Conservation (phyloP, 2,888 invertebrate genomes). For the Portevinia maculata region DNA sequence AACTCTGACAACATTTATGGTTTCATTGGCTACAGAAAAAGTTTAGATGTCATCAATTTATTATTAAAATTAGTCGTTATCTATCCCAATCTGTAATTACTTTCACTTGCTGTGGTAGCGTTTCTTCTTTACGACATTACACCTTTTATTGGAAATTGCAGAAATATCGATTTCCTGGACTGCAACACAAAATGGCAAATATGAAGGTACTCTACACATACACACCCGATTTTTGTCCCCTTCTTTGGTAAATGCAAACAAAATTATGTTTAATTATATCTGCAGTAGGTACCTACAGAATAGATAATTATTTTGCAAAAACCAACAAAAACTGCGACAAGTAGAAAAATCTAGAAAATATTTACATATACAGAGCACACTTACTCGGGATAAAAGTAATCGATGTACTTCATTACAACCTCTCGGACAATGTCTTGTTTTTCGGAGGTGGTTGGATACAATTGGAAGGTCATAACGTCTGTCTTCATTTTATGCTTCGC, state of each 20-base stretch:
- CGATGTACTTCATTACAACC: slow-evolving; percentile 88
- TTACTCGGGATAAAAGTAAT: slow-evolving; percentile 89
- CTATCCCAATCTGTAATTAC: too few species aligned
- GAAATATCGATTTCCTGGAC: not conserved
- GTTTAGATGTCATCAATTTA: too few species aligned
- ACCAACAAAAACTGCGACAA: not conserved
- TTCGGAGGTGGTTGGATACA: slow-evolving; percentile 85
- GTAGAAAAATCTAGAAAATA: not conserved
- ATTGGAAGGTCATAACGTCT: slow-evolving; percentile 84
- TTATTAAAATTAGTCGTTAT: too few species aligned
- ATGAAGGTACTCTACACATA: not conserved
- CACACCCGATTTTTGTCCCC: slow-evolving; percentile 6
- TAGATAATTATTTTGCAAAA: slow-evolving; percentile 4
- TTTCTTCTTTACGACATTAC: not conserved
- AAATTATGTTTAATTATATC: not conserved
- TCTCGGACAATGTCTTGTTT: slow-evolving; percentile 88
- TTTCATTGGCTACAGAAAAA: too few species aligned
- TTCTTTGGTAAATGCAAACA: not conserved
- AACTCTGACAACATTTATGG: too few species aligned
- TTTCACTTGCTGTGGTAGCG: not conserved
- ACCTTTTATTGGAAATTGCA: not conserved
- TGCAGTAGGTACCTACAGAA: slow-evolving; percentile 7
- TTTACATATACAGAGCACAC: slow-evolving; percentile 79
- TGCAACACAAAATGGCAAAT: slow-evolving; percentile 4
- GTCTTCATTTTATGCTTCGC: slow-evolving; percentile 79